Evolutionary conservation across 2,888 invertebrate species (phyloP).

Genomic region (Hipparchia sbordonii): DNA sequence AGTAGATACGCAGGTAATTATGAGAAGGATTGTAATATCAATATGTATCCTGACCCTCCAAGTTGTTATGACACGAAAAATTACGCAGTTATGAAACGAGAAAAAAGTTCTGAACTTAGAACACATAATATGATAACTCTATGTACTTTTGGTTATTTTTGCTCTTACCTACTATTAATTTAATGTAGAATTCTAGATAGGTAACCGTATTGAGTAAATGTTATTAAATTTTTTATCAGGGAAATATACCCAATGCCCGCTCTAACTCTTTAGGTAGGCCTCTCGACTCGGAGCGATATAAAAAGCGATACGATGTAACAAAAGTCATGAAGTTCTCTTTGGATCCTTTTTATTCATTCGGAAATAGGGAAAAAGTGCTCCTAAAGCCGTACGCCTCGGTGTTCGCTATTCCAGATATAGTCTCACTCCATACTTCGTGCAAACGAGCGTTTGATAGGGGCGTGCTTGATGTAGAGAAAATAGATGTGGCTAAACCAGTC

Average conservation of each 20-base stretch:
- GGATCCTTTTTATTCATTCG: slow-evolving; percentile 75
- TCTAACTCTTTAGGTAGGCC: neutral
- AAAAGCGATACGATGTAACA: slow-evolving; percentile 69
- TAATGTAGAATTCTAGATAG: too few relatives aligned
- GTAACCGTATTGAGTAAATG: too few relatives aligned
- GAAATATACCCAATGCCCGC: neutral
- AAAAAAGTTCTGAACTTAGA: too few relatives aligned
- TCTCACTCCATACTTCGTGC: slow-evolving; percentile 74
- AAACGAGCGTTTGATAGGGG: slow-evolving; percentile 79
- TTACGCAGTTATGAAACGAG: too few relatives aligned
- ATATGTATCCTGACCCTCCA: too few relatives aligned
- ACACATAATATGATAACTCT: too few relatives aligned
- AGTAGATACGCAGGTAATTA: too few relatives aligned
- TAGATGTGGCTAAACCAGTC: slow-evolving; percentile 46
- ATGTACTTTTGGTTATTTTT: too few relatives aligned
- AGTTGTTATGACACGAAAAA: too few relatives aligned
- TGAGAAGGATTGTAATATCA: too few relatives aligned
- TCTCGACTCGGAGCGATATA: slow-evolving; percentile 45
- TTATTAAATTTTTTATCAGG: neutral
- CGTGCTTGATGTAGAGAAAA: slow-evolving; percentile 47
- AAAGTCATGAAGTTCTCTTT: slow-evolving; percentile 76
- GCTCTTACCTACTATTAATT: too few relatives aligned
- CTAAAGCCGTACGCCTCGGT: slow-evolving; percentile 68
- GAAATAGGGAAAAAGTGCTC: slow-evolving; percentile 78
- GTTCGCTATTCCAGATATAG: slow-evolving; percentile 70